Percentiles rank a stretch among this genome's conserved stretches.
phyloP scores from a whole-genome alignment of 2,888 invertebrate species.

The Pediacus dermestoides region DNA sequence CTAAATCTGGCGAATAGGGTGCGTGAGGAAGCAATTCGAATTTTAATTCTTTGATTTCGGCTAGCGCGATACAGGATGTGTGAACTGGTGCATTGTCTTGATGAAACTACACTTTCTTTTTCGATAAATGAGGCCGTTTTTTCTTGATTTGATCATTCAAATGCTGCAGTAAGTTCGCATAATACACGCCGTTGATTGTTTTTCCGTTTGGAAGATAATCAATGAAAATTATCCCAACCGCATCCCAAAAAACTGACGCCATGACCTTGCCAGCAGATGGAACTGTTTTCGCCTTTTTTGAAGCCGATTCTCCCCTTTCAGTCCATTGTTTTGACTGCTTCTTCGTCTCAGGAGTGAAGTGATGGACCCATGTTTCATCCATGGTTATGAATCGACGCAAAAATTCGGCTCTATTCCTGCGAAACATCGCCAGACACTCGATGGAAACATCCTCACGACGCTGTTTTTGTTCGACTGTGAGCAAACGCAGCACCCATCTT shows the following conservation, averaged over 20 bases:
- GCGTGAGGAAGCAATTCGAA: constrained; percentile 18
- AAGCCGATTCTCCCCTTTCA: constrained; percentile 27
- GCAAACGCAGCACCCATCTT: constrained; percentile 29
- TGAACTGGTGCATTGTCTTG: constrained; percentile 5
- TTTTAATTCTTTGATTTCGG: constrained; percentile 20
- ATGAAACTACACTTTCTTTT: constrained; percentile 13
- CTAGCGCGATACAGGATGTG: constrained; percentile 5
- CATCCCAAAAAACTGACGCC: constrained; percentile 12
- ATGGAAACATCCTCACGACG: constrained; percentile 20
- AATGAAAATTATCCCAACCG: constrained; percentile 12
- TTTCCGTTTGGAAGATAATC: constrained; percentile 15
- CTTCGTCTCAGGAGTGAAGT: constrained; percentile 34
- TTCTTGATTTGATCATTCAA: constrained; percentile 12
- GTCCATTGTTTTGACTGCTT: constrained; percentile 28
- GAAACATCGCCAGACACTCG: constrained; percentile 26
- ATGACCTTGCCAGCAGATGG: constrained; percentile 26
- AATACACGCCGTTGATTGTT: constrained; percentile 15
- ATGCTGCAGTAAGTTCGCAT: constrained; percentile 11
- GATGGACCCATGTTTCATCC: constrained; percentile 38
- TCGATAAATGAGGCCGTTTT: constrained; percentile 13
- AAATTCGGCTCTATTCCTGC: constrained; percentile 27
- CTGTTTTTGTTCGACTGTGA: constrained; percentile 23
- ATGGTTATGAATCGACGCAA: constrained; percentile 28
- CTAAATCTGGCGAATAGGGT: constrained; percentile 20
- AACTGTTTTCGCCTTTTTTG: constrained; percentile 24